phyloP scores from a whole-genome alignment of 2,888 invertebrate genomes.

The Papilio demoleus region DNA sequence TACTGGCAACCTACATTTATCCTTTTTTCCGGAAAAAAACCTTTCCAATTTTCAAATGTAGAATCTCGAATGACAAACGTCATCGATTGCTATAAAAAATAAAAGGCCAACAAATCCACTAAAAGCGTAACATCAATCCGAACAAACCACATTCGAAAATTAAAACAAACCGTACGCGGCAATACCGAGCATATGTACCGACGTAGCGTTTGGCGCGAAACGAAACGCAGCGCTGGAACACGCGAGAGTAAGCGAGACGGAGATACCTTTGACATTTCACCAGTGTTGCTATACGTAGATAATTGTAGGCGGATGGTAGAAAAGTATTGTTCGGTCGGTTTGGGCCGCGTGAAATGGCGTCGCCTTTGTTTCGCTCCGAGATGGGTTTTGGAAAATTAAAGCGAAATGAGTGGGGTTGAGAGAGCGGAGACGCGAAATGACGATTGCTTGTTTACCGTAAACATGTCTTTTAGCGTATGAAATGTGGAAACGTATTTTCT shows the following conservation, averaged over 20 bases:
- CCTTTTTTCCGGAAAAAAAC: slow-evolving; percentile 24
- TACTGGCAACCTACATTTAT: slow-evolving; percentile 19
- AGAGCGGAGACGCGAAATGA: slow-evolving; percentile 66
- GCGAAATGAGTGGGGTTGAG: slow-evolving; percentile 69
- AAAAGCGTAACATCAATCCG: slow-evolving; percentile 60
- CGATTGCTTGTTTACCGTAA: slow-evolving; percentile 74
- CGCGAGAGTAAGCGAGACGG: slow-evolving; percentile 60
- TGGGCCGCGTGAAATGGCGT: slow-evolving; percentile 79
- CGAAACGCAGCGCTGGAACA: slow-evolving; percentile 7
- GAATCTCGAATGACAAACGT: slow-evolving; percentile 46
- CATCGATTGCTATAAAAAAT: slow-evolving; percentile 59
- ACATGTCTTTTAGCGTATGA: slow-evolving; percentile 50
- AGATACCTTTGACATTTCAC: slow-evolving; percentile 60
- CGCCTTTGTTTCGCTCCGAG: slow-evolving; percentile 72
- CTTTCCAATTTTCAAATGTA: slow-evolving; percentile 39
- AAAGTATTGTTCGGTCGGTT: slow-evolving; percentile 73
- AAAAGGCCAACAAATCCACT: slow-evolving; percentile 54
- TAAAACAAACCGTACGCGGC: slow-evolving; percentile 75
- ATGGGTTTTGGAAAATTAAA: slow-evolving; percentile 81
- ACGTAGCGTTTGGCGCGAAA: slow-evolving; percentile 70
- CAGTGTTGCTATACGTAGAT: slow-evolving; percentile 59
- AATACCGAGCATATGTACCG: slow-evolving; percentile 55
- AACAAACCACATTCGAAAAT: slow-evolving; percentile 79
- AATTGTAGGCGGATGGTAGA: not conserved
- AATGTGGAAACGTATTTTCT: slow-evolving; percentile 45